Evolutionary conservation across 2,888 invertebrate species (phyloP).

Genomic region (Lucinisca nassula): DNA sequence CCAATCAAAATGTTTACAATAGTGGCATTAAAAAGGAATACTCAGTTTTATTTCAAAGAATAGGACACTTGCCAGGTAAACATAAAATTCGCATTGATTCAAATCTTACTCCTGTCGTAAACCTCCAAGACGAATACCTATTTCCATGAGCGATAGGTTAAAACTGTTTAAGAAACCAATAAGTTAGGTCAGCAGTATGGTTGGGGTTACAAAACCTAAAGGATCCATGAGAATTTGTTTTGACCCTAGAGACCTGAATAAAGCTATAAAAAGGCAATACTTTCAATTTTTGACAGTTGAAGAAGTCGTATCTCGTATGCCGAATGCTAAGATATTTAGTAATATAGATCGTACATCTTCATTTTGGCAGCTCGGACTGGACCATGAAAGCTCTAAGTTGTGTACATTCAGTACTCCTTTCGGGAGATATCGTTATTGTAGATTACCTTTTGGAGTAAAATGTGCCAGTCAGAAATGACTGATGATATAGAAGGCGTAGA

Average conservation of each 20-base stretch:
- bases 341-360: background rate
- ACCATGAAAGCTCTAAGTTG: too few species aligned
- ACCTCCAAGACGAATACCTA: background rate
- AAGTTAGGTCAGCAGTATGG: background rate
- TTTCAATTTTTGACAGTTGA: too few species aligned
- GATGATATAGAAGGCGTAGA: background rate
- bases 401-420: background rate
- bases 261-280: too few species aligned
- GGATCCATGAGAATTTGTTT: too few species aligned
- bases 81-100: background rate
- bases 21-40: too few species aligned
- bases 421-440: conserved; percentile 4
- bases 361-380: too few species aligned
- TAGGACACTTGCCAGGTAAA: too few species aligned
- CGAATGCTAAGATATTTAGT: background rate
- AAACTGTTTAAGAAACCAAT: background rate
- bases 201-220: background rate
- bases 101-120: background rate
- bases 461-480: background rate
- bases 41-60: too few species aligned
- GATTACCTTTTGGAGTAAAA: too few species aligned
- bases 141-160: background rate
- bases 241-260: too few species aligned
- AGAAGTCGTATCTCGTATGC: too few species aligned
- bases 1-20: too few species aligned